Evolutionary conservation across 2,888 invertebrate species (phyloP).

Genomic region (Andrena hattorfiana): DNA sequence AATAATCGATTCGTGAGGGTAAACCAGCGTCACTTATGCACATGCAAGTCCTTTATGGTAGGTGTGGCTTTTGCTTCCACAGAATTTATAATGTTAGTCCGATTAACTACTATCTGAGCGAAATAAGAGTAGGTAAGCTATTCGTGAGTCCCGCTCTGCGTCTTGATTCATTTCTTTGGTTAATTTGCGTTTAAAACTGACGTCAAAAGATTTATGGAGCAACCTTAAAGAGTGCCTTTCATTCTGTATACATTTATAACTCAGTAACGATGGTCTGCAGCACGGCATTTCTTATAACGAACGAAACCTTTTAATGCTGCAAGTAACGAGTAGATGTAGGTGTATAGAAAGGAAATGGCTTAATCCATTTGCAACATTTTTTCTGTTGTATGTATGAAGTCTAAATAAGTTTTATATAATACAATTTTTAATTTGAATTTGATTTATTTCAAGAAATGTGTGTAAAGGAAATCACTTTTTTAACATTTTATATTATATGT

Average conservation of each 20-base stretch:
- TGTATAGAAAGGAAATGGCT: not conserved
- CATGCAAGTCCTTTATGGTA: conserved; percentile 64
- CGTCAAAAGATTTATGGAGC: conserved; percentile 54
- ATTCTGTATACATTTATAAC: conserved; percentile 31
- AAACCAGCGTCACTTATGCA: conserved; percentile 61
- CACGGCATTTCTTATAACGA: conserved; percentile 8
- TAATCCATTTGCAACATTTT: not conserved
- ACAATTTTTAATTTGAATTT: not conserved
- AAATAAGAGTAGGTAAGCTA: conserved; percentile 33
- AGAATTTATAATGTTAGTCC: conserved; percentile 43
- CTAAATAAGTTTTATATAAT: not conserved
- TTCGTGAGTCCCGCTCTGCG: conserved; percentile 23
- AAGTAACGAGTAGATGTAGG: not conserved
- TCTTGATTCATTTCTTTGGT: conserved; percentile 54
- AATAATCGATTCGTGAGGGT: conserved; percentile 52
- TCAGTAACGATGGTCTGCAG: conserved; percentile 4
- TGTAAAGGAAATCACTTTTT: not conserved
- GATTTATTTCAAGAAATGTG: not conserved
- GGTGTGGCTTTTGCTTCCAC: conserved; percentile 27
- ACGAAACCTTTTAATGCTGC: not conserved
- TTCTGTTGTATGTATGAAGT: not conserved
- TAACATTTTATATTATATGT: not conserved
- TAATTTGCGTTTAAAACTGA: conserved; percentile 42
- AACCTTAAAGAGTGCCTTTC: conserved; percentile 24
- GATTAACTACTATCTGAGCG: conserved; percentile 42